These are phyloP conservation scores for Bufo gargarizans DNA, from an alignment of 2,113 vertebrate species.

Conservation along the genomic window DNA sequence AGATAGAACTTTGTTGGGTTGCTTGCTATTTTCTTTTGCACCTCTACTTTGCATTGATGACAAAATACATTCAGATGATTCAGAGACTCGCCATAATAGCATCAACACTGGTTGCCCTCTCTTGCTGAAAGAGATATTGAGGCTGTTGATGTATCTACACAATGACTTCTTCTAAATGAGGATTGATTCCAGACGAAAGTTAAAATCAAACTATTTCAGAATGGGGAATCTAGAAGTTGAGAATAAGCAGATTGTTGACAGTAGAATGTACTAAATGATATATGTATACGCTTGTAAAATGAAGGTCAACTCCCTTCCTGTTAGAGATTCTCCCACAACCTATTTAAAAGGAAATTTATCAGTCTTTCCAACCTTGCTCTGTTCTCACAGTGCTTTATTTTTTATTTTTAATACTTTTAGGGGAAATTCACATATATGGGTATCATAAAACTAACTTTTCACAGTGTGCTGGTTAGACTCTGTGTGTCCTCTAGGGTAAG, in stretches of 20 bases:
- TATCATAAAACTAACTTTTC: too few species aligned
- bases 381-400: too few species aligned
- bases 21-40: too few species aligned
- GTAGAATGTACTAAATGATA: background rate
- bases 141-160: background rate
- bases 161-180: background rate
- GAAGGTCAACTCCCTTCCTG: background rate
- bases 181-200: background rate
- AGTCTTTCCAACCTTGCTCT: background rate
- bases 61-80: too few species aligned
- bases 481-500: too few species aligned
- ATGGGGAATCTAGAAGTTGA: background rate
- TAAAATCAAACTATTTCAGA: background rate
- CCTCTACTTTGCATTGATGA: background rate
- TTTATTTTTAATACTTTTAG: too few species aligned
- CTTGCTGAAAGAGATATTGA: background rate
- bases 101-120: background rate
- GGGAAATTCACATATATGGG: too few species aligned
- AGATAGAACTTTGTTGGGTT: too few species aligned
- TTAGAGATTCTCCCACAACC: background rate
- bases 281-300: background rate
- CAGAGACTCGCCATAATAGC: too few species aligned
- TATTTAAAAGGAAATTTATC: background rate
- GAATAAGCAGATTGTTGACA: background rate
- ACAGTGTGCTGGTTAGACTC: too few species aligned